Percentiles rank a stretch among this genome's conserved stretches.
Evolutionary conservation across 1,140 invertebrate genomes (phyloP).

Genomic region (Oryctes rhinoceros): DNA sequence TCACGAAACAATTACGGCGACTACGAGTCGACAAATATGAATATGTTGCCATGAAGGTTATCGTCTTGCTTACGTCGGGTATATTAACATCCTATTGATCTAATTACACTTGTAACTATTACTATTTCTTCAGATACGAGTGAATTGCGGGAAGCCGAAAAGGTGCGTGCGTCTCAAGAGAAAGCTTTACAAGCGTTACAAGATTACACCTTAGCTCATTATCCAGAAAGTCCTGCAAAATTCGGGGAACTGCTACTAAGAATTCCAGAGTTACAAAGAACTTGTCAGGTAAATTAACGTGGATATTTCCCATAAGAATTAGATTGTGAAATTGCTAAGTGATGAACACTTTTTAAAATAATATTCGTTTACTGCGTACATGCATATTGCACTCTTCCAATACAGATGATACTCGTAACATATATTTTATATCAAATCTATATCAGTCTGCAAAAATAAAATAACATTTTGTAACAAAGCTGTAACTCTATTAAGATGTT

Average conservation of each 20-base stretch:
- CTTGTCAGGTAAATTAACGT: conserved; percentile 78
- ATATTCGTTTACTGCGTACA: no score
- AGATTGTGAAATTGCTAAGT: no score
- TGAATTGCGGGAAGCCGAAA: conserved; percentile 89
- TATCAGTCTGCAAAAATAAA: no score
- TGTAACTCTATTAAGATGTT: no score
- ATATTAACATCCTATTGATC: conserved; percentile 47
- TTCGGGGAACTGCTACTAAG: conserved; percentile 92
- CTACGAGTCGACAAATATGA: conserved; percentile 95
- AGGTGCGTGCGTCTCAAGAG: conserved; percentile 91
- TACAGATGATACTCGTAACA: no score
- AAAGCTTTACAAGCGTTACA: conserved; percentile 92
- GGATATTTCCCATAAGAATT: neutral
- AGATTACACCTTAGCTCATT: conserved; percentile 90
- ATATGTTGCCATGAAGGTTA: conserved; percentile 96
- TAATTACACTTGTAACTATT: neutral
- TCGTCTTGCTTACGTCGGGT: conserved; percentile 93
- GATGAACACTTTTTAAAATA: no score
- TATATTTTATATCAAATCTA: no score
- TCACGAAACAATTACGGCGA: conserved; percentile 90
- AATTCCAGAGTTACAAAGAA: conserved; percentile 93
- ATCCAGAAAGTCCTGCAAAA: conserved; percentile 91
- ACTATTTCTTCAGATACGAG: conserved; percentile 76
- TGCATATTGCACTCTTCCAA: no score
- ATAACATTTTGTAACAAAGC: no score